A percentile compares a stretch with the other conserved stretches of the same genome.
These are phyloP conservation scores for Parazoanthus darwini DNA, from an alignment of 92 coral and sea anemone genomes.

Conservation along the genomic window DNA sequence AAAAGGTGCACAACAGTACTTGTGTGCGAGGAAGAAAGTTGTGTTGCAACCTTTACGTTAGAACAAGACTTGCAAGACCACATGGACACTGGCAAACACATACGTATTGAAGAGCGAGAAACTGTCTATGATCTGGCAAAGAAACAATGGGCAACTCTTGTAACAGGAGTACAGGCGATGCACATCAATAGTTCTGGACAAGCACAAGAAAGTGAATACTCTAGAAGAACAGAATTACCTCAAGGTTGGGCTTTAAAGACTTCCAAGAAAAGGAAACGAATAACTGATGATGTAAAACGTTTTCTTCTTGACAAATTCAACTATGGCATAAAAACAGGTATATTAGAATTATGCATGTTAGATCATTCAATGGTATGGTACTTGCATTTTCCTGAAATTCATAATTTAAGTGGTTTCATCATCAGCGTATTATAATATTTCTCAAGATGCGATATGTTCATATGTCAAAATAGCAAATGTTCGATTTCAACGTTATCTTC, in stretches of 20 bases:
- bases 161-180: background rate
- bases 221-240: background rate
- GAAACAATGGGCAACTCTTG: background rate
- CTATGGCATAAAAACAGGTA: too few species aligned
- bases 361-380: too few species aligned
- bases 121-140: background rate
- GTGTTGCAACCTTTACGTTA: conserved; percentile 20
- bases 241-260: background rate
- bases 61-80: conserved; percentile 52
- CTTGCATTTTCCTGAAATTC: background rate
- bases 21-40: conserved; percentile 4
- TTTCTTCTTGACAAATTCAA: background rate
- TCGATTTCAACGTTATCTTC: background rate
- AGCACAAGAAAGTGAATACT: background rate
- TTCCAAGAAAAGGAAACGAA: background rate
- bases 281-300: background rate
- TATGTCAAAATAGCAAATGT: background rate
- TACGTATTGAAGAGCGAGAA: background rate
- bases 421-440: background rate
- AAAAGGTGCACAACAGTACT: background rate
- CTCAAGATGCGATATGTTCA: background rate
- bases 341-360: too few species aligned
- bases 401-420: background rate
- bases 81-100: conserved; percentile 62
- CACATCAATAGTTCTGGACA: background rate